A percentile compares a stretch with the other conserved stretches of the same genome.
Conservation (phyloP, 2,113 vertebrate genomes). For the Boleophthalmus pectinirostris region DNA sequence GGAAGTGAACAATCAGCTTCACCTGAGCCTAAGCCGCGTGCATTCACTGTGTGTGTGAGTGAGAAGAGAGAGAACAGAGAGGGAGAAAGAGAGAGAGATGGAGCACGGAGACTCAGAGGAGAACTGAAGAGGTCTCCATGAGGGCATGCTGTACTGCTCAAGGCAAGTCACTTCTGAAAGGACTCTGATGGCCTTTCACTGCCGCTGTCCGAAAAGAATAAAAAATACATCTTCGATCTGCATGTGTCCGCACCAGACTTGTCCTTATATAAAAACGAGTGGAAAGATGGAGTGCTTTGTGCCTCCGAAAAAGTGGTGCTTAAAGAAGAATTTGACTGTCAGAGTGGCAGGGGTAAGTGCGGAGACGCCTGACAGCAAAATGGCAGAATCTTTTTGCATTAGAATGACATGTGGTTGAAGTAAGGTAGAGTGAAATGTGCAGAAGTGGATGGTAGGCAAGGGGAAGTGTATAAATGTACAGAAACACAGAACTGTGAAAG, state of each 20-base stretch:
- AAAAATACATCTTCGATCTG: conserved; percentile 23
- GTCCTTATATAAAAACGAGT: not conserved
- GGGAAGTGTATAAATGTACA: not conserved
- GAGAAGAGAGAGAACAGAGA: not conserved
- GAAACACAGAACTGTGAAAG: not conserved
- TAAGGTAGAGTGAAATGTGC: conserved; percentile 1
- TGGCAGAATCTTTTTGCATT: conserved; percentile 15
- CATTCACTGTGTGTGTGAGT: conserved; percentile 22
- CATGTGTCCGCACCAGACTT: conserved; percentile 1
- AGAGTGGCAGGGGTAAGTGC: not conserved
- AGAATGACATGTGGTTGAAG: conserved; percentile 13
- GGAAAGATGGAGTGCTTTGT: conserved; percentile 14
- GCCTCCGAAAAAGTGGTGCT: conserved; percentile 30
- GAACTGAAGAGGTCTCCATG: conserved; percentile 48
- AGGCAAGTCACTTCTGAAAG: conserved; percentile 50
- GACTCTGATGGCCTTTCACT: conserved; percentile 44
- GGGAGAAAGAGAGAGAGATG: not conserved
- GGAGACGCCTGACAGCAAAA: conserved; percentile 25
- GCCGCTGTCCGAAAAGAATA: conserved; percentile 26
- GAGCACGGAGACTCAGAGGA: conserved; percentile 27
- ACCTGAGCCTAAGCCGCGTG: conserved; percentile 39
- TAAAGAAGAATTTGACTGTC: conserved; percentile 24
- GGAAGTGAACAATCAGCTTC: conserved; percentile 54
- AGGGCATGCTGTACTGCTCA: conserved; percentile 51
- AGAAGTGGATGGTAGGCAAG: not conserved